phyloP scores from a whole-genome alignment of 2,797 vertebrate species.

The Chanos chanos region DNA sequence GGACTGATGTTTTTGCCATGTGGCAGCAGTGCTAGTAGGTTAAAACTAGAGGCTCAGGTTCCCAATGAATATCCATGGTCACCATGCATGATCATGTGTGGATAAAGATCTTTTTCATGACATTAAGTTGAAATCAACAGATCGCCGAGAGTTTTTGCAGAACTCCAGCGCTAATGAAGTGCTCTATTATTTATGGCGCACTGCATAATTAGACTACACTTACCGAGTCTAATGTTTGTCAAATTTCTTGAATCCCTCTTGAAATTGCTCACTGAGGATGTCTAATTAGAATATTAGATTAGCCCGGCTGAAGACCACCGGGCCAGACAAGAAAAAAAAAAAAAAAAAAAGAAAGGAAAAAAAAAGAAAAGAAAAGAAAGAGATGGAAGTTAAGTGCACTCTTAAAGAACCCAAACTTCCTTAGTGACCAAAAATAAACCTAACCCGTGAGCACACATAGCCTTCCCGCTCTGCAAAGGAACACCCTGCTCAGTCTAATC shows the following conservation, averaged over 20 bases:
- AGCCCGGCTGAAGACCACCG: too few relatives aligned
- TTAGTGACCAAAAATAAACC: conserved; percentile 55
- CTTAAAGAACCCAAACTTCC: conserved; percentile 53
- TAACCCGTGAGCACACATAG: conserved; percentile 6
- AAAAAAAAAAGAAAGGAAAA: conserved; percentile 27
- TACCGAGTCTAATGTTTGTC: too few relatives aligned
- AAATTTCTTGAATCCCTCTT: too few relatives aligned
- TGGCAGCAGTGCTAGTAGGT: conserved; percentile 20
- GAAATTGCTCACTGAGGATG: too few relatives aligned
- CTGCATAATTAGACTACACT: too few relatives aligned
- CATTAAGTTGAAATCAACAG: conserved; percentile 45
- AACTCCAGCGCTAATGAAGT: too few relatives aligned
- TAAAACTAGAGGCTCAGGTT: conserved; percentile 5
- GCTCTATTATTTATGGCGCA: too few relatives aligned
- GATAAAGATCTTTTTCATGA: conserved; percentile 49
- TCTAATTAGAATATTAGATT: too few relatives aligned
- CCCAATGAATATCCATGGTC: conserved; percentile 2
- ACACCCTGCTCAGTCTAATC: conserved; percentile 48
- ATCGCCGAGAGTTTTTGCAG: conserved; percentile 21
- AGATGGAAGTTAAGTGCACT: conserved; percentile 41
- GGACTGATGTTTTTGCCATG: conserved; percentile 55
- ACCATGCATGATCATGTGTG: conserved; percentile 22
- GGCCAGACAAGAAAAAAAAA: conserved; percentile 26
- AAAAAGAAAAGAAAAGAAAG: background rate
- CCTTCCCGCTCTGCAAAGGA: conserved; percentile 45